Base-by-base conservation (phyloP, 2,888 invertebrate genomes). In the Argyresthia albistria region DNA sequence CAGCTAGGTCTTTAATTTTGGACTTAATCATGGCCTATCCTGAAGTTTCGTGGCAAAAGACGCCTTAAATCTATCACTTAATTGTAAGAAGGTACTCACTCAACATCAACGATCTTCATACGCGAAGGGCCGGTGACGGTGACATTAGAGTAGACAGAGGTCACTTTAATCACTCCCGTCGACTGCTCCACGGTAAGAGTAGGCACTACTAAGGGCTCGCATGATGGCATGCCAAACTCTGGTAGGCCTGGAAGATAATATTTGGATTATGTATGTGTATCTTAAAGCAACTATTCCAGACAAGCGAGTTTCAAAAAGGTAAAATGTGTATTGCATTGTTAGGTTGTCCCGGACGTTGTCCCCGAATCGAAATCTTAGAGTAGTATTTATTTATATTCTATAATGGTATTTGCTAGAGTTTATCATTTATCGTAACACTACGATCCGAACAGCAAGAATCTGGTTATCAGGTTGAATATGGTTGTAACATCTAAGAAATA, bases 181-280 rank as follows among this genome's bases (percentile, higher is more conserved):
- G 90, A 87, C 67, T 92, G 91, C 65, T 89, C 88, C 46, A 92
- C 86, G 0, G 89, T 80, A n/a, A 92, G 74, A 54, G 90, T 82
- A 0, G 91, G 90, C 4, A 93, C 82, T 7, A 76, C 50, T 14
- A 93, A 73, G 0, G 92, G 93, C 61, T 93, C 93, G 57, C 91
- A 91, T 39, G 90, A 79, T 9, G 93, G 92, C 35, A 93, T 89
- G 10, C 84, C 87, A 55, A 89, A 89, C 60, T 89, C 88, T 1
- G 90, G 89, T 15, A 93, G 83, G 47, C 92, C 92, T 79, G 61
- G 15, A 35, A 25, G 25, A 11, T 35, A 35, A 39, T 2, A 14
- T 48, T 14, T 14, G 0, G 9, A 14, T 7, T 12, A 45, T 7
- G 25, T 25, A 6, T 25, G n/a, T n/a, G n/a, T n/a, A n/a, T 6